Percentiles rank a stretch among this genome's conserved stretches.
phyloP scores from a whole-genome alignment of 2,888 invertebrate species.

The Leptura quadrifasciata region DNA sequence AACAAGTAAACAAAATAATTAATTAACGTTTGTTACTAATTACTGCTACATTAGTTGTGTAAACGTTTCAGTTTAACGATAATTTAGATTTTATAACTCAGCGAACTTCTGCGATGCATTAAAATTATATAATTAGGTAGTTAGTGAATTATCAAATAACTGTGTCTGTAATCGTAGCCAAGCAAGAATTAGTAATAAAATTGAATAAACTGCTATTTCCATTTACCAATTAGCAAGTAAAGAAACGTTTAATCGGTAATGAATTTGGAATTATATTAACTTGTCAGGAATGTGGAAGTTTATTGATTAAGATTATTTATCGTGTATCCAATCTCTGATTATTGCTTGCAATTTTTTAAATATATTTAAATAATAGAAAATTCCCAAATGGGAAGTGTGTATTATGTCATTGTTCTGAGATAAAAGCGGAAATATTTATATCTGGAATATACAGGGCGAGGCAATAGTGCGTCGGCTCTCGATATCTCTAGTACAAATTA shows the following conservation, averaged over 20 bases:
- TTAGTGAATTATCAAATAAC: neutral
- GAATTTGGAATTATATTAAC: neutral
- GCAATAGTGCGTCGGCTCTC: too few species aligned
- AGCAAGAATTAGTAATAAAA: neutral
- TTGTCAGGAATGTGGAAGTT: too few species aligned
- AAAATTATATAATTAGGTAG: neutral
- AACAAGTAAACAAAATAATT: constrained; percentile 7
- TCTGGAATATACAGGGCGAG: too few species aligned
- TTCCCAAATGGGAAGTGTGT: too few species aligned
- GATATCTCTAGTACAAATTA: too few species aligned
- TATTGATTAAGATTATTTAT: too few species aligned
- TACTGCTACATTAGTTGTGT: neutral
- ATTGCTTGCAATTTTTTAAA: too few species aligned
- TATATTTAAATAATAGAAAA: too few species aligned
- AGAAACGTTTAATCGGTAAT: neutral
- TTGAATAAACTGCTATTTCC: neutral
- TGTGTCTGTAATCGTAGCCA: neutral
- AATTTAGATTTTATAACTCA: neutral
- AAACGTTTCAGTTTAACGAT: neutral
- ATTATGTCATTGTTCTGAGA: too few species aligned
- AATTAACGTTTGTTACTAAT: constrained; percentile 1
- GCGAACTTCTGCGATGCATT: neutral
- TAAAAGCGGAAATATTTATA: too few species aligned
- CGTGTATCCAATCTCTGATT: too few species aligned
- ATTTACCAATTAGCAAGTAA: neutral